Evolutionary conservation across 2,797 vertebrate species (phyloP), one percentile per base, ranked within the genome.

Genomic region (Paramormyrops hopkinsi): DNA sequence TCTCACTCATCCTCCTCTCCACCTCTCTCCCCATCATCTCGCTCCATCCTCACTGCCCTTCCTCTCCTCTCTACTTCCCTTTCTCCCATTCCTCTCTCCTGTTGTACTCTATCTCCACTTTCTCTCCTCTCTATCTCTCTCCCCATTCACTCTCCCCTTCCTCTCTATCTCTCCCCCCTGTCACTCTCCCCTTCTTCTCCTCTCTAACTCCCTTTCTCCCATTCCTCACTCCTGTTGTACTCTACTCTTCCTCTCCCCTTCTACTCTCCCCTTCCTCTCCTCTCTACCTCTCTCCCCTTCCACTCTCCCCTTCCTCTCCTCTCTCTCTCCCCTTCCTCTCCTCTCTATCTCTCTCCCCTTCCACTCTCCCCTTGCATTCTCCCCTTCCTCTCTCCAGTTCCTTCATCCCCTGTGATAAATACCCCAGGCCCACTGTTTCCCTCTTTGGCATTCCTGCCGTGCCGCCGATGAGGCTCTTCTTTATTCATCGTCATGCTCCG

Each of bases 401-500:
- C 82, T 5, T 59, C 76, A 33, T 46, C 19, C n/a, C 46, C 79
- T 29, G 54, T 53, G 54, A 44, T 89, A 62, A 89, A 89, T 84
- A 85, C 41, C 41, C 25, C 12, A 6, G 17, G 2, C 54, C 17
- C 53, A 33, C 54, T 65, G 3, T 62, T 59, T 83, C 22, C 29
- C 53, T 83, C 37, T 84, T 85, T 84, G 51, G 56, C 82, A 89
- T 89, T 85, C 59, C 83, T 41, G 46, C 83, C 33, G 22, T 12
- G 33, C 46, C 12, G 11, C 59, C 33, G 56, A 50, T 86, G n/a
- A 51, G 8, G 33, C 59, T 86, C 14, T 37, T 51, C 69, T 88
- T 89, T 69, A 86, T 86, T 86, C 56, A 50, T 33, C 48, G 82
- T 86, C 82, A 53, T 53, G 37, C 59, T 59, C 59, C 56, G 88